phyloP scores from a whole-genome alignment of 2,113 vertebrate genomes.

The Psilopsiagon aurifrons region DNA sequence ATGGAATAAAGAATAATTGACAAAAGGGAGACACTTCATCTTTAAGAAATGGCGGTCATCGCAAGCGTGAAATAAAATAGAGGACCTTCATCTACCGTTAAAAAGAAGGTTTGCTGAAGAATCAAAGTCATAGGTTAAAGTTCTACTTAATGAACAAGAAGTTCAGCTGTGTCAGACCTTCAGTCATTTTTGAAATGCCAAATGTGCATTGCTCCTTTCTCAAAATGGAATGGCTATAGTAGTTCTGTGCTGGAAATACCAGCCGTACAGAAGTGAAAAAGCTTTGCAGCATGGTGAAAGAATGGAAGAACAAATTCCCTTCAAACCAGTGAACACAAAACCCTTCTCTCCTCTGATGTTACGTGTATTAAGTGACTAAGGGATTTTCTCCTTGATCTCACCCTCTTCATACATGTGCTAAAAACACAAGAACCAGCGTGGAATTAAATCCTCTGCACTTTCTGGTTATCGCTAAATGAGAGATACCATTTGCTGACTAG shows the following conservation, averaged over 20 bases:
- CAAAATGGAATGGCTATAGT: background rate
- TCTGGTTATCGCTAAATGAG: background rate
- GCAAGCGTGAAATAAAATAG: slow-evolving; percentile 20
- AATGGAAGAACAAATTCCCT: slow-evolving; percentile 37
- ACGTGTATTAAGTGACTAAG: slow-evolving; percentile 9
- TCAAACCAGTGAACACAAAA: slow-evolving; percentile 17
- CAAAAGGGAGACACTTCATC: background rate
- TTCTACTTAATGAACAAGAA: slow-evolving; percentile 49
- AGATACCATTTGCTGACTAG: background rate
- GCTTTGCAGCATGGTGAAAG: background rate
- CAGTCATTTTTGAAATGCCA: slow-evolving; percentile 31
- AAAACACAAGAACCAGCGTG: background rate
- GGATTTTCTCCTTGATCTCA: slow-evolving; percentile 41
- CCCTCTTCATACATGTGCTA: slow-evolving; percentile 13
- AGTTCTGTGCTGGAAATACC: background rate
- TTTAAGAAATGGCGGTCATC: slow-evolving; percentile 19
- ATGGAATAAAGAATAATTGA: background rate
- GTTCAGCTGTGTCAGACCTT: slow-evolving; percentile 43
- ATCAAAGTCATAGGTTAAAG: slow-evolving; percentile 22
- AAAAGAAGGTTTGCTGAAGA: background rate
- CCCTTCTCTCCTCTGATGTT: background rate
- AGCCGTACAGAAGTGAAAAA: background rate
- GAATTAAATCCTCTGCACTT: slow-evolving; percentile 37
- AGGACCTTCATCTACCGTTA: background rate
- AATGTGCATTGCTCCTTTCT: background rate